Percentiles rank a stretch among this genome's conserved stretches.
Conservation (phyloP, 2,888 invertebrate genomes). For the Octonoba sinensis region DNA sequence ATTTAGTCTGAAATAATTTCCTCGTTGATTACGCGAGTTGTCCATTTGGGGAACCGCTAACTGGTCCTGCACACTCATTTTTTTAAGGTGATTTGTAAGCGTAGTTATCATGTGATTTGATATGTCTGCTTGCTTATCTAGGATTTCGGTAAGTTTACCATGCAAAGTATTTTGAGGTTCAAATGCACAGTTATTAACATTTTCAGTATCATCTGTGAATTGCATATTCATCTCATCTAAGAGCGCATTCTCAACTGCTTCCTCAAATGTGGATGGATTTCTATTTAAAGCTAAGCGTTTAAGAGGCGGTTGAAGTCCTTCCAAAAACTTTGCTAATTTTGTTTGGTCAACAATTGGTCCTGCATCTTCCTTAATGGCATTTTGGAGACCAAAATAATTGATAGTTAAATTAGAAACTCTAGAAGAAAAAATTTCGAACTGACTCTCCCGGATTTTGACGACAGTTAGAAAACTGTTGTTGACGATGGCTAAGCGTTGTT, state of each 20-base stretch:
- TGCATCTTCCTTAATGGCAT: too few species aligned
- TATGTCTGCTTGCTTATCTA: not conserved
- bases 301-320: too few species aligned
- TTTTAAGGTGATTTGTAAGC: not conserved
- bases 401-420: not conserved
- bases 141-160: not conserved
- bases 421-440: not conserved
- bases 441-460: conserved; percentile 2
- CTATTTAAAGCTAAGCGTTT: too few species aligned
- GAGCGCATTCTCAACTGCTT: not conserved
- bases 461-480: not conserved
- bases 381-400: not conserved
- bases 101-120: not conserved
- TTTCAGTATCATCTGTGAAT: too few species aligned
- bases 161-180: too few species aligned
- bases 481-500: not conserved
- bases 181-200: too few species aligned
- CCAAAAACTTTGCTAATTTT: not conserved
- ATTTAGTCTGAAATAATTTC: too few species aligned
- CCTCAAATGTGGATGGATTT: too few species aligned
- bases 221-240: too few species aligned
- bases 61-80: not conserved
- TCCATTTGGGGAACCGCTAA: too few species aligned
- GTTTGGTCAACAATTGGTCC: not conserved
- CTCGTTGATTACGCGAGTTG: too few species aligned